Conservation (phyloP, 2,113 vertebrate species). For the Calidris pygmaea region DNA sequence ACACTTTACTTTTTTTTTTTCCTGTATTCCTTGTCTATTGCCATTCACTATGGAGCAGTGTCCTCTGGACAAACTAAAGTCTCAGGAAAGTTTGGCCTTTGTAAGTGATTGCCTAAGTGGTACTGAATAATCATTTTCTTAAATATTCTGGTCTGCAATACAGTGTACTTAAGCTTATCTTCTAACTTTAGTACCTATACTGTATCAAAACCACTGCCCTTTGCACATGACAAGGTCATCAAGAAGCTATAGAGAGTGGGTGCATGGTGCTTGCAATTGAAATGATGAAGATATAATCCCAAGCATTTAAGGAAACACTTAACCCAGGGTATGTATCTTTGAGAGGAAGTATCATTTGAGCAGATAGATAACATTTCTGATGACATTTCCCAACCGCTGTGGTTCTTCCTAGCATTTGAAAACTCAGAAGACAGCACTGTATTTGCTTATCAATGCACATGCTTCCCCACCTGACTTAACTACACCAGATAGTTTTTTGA, state of each 20-base stretch:
- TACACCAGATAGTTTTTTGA: not conserved
- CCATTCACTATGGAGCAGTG: not conserved
- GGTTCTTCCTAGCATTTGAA: not conserved
- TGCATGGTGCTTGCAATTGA: accelerated
- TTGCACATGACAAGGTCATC: not conserved
- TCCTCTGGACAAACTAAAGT: not conserved
- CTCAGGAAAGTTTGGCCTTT: not conserved
- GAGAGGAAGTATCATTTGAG: not conserved
- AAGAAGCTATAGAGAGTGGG: not conserved
- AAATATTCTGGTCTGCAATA: not conserved
- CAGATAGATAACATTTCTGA: not conserved
- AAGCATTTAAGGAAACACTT: not conserved
- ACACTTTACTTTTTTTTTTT: not conserved
- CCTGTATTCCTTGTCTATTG: not conserved
- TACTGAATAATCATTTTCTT: not conserved
- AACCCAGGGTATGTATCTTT: not conserved
- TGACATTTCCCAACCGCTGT: not conserved
- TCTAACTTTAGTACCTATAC: not conserved
- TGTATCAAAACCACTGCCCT: not conserved
- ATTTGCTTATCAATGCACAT: not conserved
- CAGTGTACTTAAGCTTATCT: not conserved
- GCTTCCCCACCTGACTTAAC: not conserved
- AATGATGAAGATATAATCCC: not conserved
- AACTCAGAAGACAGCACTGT: not conserved
- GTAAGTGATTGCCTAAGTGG: not conserved